Percentiles rank a stretch among this genome's conserved stretches.
Conservation (phyloP, 2,888 invertebrate species). For the Cremastobaeus sp. region DNA sequence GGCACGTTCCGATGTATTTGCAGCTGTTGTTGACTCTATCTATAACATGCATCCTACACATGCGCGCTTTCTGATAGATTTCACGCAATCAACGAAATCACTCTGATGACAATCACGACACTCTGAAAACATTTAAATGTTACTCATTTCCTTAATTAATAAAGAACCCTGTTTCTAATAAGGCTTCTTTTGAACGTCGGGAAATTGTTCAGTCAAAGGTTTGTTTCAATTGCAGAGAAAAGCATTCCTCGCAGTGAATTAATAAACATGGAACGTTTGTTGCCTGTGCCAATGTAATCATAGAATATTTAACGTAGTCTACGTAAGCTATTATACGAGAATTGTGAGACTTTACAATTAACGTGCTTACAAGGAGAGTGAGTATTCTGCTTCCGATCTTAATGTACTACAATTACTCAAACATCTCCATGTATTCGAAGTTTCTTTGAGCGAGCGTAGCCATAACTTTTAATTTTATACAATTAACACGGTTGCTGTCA, state of each 20-base stretch:
- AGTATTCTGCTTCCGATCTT: background rate
- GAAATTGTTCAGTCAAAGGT: background rate
- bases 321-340: constrained; percentile 31
- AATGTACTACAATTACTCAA: constrained; percentile 12
- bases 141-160: too few relatives aligned
- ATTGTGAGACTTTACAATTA: constrained; percentile 37
- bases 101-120: background rate
- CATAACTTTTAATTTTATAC: constrained; percentile 33
- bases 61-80: constrained; percentile 10
- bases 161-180: too few relatives aligned
- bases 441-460: background rate
- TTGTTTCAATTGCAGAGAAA: constrained; percentile 10
- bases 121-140: too few relatives aligned
- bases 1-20: constrained; percentile 27
- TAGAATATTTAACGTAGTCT: constrained; percentile 18
- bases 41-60: constrained; percentile 28
- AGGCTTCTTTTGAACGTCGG: too few relatives aligned
- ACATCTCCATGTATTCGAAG: constrained; percentile 8
- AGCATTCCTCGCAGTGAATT: background rate
- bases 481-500: constrained; percentile 32
- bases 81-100: constrained; percentile 4
- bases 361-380: constrained; percentile 22
- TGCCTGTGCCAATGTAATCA: constrained; percentile 11
- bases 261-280: constrained; percentile 23
- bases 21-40: constrained; percentile 30